These are phyloP conservation scores for Barypeithes pellucidus DNA, from an alignment of 2,888 invertebrate genomes.

Conservation along the genomic window DNA sequence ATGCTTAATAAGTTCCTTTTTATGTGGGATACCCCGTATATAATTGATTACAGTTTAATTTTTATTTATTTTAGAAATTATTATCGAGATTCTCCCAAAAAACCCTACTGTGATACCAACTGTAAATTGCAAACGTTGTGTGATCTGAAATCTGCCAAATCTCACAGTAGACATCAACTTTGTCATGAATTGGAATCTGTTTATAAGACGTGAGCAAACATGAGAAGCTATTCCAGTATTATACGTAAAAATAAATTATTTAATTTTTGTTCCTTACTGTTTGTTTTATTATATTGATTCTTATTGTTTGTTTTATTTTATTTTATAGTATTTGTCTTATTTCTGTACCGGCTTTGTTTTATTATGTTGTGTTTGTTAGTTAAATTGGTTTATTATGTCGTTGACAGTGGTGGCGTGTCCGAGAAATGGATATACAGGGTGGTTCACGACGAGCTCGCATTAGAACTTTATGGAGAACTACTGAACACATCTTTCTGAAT, in stretches of 20 bases:
- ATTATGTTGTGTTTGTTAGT: neutral
- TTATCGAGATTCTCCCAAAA: slow-evolving; percentile 89
- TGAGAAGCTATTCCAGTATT: neutral
- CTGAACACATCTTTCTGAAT: too few species aligned
- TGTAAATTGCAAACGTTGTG: slow-evolving; percentile 89
- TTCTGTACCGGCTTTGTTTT: too few species aligned
- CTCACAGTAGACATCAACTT: slow-evolving; percentile 85
- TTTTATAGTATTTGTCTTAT: too few species aligned
- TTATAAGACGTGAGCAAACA: slow-evolving; percentile 10
- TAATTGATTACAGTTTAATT: too few species aligned
- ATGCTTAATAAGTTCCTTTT: too few species aligned
- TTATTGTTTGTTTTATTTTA: too few species aligned
- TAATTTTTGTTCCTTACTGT: neutral
- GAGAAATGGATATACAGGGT: too few species aligned
- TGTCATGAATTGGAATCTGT: slow-evolving; percentile 82
- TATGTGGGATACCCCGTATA: too few species aligned
- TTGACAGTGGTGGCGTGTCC: too few species aligned
- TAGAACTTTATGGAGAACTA: too few species aligned
- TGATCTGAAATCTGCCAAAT: slow-evolving; percentile 88
- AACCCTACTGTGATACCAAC: slow-evolving; percentile 84
- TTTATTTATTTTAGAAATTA: slow-evolving; percentile 78
- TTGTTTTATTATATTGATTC: neutral
- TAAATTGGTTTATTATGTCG: too few species aligned
- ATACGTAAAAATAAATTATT: slow-evolving; percentile 8
- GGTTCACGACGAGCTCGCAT: too few species aligned